These are phyloP conservation scores for Porites rus DNA, from an alignment of 92 coral and sea anemone genomes.

Conservation along the genomic window DNA sequence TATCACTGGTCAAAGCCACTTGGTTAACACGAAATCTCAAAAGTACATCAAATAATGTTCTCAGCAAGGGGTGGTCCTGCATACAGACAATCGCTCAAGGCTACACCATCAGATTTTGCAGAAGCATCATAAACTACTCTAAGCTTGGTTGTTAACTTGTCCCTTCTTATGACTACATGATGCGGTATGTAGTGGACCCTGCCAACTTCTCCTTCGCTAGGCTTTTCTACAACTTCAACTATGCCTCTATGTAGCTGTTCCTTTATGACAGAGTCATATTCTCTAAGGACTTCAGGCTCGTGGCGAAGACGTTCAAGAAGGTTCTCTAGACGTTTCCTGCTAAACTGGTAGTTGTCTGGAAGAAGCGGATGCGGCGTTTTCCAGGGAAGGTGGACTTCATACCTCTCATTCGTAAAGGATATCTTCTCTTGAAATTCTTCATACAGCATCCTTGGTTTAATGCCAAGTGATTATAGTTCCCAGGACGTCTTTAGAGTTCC, in stretches of 20 bases:
- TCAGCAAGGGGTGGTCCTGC: slow-evolving; percentile 57
- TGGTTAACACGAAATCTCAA: slow-evolving; percentile 45
- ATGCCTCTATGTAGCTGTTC: slow-evolving; percentile 9
- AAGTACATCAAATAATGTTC: slow-evolving; percentile 58
- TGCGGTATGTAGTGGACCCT: background rate
- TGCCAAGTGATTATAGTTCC: too few species aligned
- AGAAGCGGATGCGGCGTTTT: slow-evolving; percentile 56
- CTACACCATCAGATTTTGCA: too few species aligned
- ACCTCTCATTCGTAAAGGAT: slow-evolving; percentile 38
- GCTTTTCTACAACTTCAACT: slow-evolving; percentile 45
- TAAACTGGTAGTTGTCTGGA: slow-evolving; percentile 23
- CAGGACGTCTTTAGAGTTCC: too few species aligned
- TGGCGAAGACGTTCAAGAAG: too few species aligned
- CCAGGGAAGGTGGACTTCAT: slow-evolving; percentile 71
- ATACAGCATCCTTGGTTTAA: background rate
- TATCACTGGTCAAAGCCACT: background rate
- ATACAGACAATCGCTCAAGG: background rate
- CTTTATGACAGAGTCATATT: slow-evolving; percentile 4
- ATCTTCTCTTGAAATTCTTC: slow-evolving; percentile 15
- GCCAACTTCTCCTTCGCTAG: slow-evolving; percentile 37
- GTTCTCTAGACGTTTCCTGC: too few species aligned
- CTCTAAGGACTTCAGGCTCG: too few species aligned
- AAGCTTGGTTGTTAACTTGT: too few species aligned
- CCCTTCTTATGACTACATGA: too few species aligned
- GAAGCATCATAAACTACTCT: too few species aligned